Base-by-base conservation (phyloP, 2,113 vertebrate genomes). In the Daphoenositta chrysoptera region DNA sequence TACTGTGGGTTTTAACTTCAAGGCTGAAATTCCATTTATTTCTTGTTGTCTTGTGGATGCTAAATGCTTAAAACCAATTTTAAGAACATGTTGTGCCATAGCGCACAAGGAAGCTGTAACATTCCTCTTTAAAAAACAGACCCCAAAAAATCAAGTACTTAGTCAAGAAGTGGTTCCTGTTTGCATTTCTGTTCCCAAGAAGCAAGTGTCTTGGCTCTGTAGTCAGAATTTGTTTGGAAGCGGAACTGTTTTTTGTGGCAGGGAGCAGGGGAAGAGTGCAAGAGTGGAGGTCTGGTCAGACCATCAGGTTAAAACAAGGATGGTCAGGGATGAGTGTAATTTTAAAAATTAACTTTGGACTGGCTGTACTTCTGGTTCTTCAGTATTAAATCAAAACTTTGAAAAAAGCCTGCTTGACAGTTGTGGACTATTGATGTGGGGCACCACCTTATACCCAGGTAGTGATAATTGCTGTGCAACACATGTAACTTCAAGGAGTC, bases 111-210 rank as follows among this genome's bases (percentile, higher is more conserved):
- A 92, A 65, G 26, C 45, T 48, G 22, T 71, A 45, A 54, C 13
- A 11, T 66, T 70, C 4, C 14, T 72, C 45, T 82, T 65, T 15
- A 7, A 70, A 27, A 69, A 64, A 31, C 20, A 48, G 68, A 31
- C 23, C 8, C 8, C 1, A 30, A 27, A 57, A 54, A 37, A 16
- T 11, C 17, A 72, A 50, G 13, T 48, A 33, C 0, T 0, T 23
- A 28, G 33, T 75, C 39, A 71, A 27, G 18, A 54, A 87, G 57
- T 60, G 27, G 18, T 71, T 87, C 26, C 26, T 69, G 16, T 83
- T 92, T 47, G 13, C 18, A 11, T 31, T 84, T 65, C n/a, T 89
- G 21, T 73, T 84, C 72, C 66, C 31, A 60, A 57, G 47, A 84
- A 91, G 17, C 20, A 83, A 24, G 9, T 70, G 13, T 56, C 30